Evolutionary conservation across 1,140 invertebrate species (phyloP).

Genomic region (Drosophila pallidifrons): DNA sequence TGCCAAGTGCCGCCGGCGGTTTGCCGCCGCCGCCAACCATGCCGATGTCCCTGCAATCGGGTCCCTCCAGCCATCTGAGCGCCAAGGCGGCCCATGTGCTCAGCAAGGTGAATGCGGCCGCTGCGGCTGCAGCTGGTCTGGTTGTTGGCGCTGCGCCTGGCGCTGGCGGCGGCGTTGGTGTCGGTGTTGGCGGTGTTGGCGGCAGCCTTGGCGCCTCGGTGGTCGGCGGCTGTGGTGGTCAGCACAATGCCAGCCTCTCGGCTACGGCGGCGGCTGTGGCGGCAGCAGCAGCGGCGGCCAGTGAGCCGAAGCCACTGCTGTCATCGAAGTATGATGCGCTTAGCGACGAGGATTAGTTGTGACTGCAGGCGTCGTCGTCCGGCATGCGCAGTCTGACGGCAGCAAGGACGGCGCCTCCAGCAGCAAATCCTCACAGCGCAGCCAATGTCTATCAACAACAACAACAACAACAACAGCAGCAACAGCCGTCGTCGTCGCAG

Average conservation of each 20-base stretch:
- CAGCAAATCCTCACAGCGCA: constrained; percentile 44
- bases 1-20: constrained; percentile 79
- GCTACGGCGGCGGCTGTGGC: constrained; percentile 77
- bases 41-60: constrained; percentile 57
- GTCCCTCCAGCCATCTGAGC: constrained; percentile 73
- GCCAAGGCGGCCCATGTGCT: constrained; percentile 68
- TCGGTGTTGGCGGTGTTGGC: constrained; percentile 49
- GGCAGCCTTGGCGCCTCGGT: constrained; percentile 72
- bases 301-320: constrained; percentile 92
- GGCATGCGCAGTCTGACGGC: constrained; percentile 55
- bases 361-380: constrained; percentile 83
- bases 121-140: constrained; percentile 13
- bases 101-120: constrained; percentile 46
- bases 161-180: constrained; percentile 56
- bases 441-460: constrained; percentile 41
- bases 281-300: constrained; percentile 69
- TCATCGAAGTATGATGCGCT: constrained; percentile 94
- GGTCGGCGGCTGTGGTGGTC: constrained; percentile 66
- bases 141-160: constrained; percentile 21
- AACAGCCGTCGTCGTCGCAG: constrained; percentile 32
- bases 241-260: constrained; percentile 74
- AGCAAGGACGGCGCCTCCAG: constrained; percentile 70
- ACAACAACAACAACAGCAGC: constrained; percentile 37
- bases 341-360: constrained; percentile 93
- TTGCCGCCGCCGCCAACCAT: constrained; percentile 59